Base-by-base conservation (phyloP, 2,797 vertebrate species). In the Hozukius guyotensis region DNA sequence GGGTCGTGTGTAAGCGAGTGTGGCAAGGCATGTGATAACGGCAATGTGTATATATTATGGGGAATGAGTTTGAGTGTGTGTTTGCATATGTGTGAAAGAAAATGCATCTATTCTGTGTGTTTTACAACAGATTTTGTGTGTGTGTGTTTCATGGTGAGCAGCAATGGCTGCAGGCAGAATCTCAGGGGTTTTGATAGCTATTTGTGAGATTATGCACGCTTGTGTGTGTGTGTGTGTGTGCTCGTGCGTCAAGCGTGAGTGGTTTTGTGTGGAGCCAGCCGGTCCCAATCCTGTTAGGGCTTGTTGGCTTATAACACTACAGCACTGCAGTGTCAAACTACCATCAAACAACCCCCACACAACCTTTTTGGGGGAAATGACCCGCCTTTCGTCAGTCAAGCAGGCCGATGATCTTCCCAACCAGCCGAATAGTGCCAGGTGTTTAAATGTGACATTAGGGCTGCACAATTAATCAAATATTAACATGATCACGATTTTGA, bases 121-220 rank as follows among this genome's bases (percentile, higher is more conserved):
- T 27, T 66, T 49, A 55, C 38, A 61, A 27, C 34, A 42, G 14
- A 61, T 70, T 29, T 16, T 38, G 24, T 57, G 20, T 73, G n/a
- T 34, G 24, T 25, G 22, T 72, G 32, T 78, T 52, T 20, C 20
- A 63, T 18, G 12, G 38, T 62, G 42, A 62, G 52, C 64, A 59
- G 52, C 64, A 76, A 11, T 73, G 57, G 70, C 46, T 72, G 32
- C 52, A 65, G 65, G 61, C 64, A 55, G 32, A 77, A 36, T 86
- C 78, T 67, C 60, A 8, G n/a, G 63, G 75, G 72, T 65, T 83
- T 78, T 65, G 64, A 55, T 60, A 42, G 36, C 59, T 59, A 11
- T 82, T 67, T 84, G 70, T 83, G 77, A 68, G 60, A 65, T 72
- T 78, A 72, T 76, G 73, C 18, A 38, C 3, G 13, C 12, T 42